Evolutionary conservation across 1,140 invertebrate species (phyloP).

Genomic region (Drosophila sp.): DNA sequence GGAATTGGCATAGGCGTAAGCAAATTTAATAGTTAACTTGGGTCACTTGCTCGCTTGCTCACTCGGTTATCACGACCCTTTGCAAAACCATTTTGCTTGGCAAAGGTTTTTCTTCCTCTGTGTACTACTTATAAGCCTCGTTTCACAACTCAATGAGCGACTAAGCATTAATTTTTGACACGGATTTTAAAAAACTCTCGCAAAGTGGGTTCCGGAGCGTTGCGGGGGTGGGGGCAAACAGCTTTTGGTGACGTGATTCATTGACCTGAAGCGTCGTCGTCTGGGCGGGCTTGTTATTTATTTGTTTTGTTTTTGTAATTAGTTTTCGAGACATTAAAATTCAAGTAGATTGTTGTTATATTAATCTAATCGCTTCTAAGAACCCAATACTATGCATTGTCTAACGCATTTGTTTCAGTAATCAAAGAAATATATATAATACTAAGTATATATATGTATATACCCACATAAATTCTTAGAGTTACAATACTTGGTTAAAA

Average conservation of each 20-base stretch:
- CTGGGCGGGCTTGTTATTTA: constrained; percentile 21
- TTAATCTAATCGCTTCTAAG: constrained; percentile 51
- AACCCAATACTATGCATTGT: constrained; percentile 19
- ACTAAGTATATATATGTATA: too few relatives aligned
- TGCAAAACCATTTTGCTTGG: constrained; percentile 33
- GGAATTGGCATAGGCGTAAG: constrained; percentile 52
- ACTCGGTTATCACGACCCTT: constrained; percentile 34
- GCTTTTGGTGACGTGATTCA: constrained; percentile 36
- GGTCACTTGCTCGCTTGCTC: constrained; percentile 28
- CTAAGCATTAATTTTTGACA: constrained; percentile 56
- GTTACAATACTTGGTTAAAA: constrained; percentile 42
- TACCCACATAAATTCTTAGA: constrained; percentile 33
- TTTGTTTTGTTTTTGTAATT: constrained; percentile 28
- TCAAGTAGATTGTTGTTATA: constrained; percentile 32
- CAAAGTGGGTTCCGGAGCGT: neutral
- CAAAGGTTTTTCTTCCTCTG: constrained; percentile 39
- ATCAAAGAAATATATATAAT: constrained; percentile 37
- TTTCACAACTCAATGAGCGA: constrained; percentile 48
- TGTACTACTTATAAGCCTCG: constrained; percentile 16
- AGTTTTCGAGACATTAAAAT: constrained; percentile 17
- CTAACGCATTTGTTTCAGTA: constrained; percentile 23
- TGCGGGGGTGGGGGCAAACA: constrained; percentile 5
- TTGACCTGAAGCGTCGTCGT: constrained; percentile 9
- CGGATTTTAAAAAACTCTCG: constrained; percentile 34
- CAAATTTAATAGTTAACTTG: constrained; percentile 50